These are phyloP conservation scores for Cotesia glomerata DNA, from an alignment of 1,140 invertebrate species.

Conservation along the genomic window DNA sequence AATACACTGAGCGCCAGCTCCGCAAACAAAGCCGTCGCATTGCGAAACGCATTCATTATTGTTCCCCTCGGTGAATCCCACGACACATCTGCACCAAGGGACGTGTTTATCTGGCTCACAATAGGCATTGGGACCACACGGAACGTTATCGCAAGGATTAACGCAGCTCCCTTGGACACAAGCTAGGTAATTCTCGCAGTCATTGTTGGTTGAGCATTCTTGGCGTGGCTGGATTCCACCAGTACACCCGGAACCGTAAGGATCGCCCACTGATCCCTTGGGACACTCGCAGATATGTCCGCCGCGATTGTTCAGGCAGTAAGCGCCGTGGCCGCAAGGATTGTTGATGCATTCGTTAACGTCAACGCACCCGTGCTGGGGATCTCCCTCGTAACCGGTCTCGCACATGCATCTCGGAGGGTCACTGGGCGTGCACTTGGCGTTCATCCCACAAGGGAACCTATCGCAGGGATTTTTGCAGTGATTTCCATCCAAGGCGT, in stretches of 20 bases:
- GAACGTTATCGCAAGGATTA: constrained; percentile 79
- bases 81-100: constrained; percentile 84
- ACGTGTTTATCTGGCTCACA: constrained; percentile 89
- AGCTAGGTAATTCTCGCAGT: constrained; percentile 80
- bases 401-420: constrained; percentile 88
- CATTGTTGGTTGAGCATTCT: constrained; percentile 74
- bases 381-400: constrained; percentile 83
- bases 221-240: constrained; percentile 58
- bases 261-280: constrained; percentile 79
- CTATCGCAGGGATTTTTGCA: constrained; percentile 88
- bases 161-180: constrained; percentile 79
- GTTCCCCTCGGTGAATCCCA: constrained; percentile 78
- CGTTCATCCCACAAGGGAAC: constrained; percentile 90
- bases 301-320: constrained; percentile 86
- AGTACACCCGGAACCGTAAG: constrained; percentile 82
- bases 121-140: constrained; percentile 83
- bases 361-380: constrained; percentile 81
- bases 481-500: constrained; percentile 78
- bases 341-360: constrained; percentile 81
- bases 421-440: constrained; percentile 88
- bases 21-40: constrained; percentile 82
- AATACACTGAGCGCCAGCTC: constrained; percentile 83
- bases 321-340: constrained; percentile 84
- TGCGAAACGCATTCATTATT: constrained; percentile 81
- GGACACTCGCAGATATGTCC: constrained; percentile 86